phyloP scores from a whole-genome alignment of 2,113 vertebrate species.

The Menidia beryllina region DNA sequence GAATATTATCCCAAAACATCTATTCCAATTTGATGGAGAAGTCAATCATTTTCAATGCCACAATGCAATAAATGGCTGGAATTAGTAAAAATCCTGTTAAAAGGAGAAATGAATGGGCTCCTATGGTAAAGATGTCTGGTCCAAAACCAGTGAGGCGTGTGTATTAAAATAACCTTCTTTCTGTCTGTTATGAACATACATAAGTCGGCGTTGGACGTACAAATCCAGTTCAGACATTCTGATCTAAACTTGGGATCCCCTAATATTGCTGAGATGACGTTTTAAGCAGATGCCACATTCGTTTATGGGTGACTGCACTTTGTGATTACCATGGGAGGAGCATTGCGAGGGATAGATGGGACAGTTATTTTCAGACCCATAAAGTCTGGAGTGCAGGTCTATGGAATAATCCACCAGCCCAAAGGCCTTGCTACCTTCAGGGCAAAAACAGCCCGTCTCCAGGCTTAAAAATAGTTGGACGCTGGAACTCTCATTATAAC shows the following conservation, averaged over 20 bases:
- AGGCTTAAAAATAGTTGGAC: slow-evolving; percentile 73
- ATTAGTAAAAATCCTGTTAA: not conserved
- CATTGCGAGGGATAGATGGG: slow-evolving; percentile 60
- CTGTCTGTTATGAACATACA: not conserved
- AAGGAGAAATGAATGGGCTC: not conserved
- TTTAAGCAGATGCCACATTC: slow-evolving; percentile 72
- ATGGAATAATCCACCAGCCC: slow-evolving; percentile 74
- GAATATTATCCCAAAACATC: no score
- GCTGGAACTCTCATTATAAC: slow-evolving; percentile 78
- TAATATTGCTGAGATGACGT: slow-evolving; percentile 66
- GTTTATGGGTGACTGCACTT: slow-evolving; percentile 73
- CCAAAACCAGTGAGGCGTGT: not conserved
- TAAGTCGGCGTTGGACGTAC: slow-evolving; percentile 39
- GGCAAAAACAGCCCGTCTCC: slow-evolving; percentile 70
- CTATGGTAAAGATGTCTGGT: not conserved
- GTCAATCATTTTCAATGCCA: no score
- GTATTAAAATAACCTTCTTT: slow-evolving; percentile 22
- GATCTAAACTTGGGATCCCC: slow-evolving; percentile 53
- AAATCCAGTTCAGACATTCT: slow-evolving; percentile 26
- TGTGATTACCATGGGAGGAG: slow-evolving; percentile 71
- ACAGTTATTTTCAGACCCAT: slow-evolving; percentile 80
- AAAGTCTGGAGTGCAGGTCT: slow-evolving; percentile 76
- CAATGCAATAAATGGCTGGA: no score
- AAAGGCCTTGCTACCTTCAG: slow-evolving; percentile 69
- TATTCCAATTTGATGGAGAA: no score